These are phyloP conservation scores for Meteorus cinctellus DNA, from an alignment of 2,888 invertebrate species.

Conservation along the genomic window DNA sequence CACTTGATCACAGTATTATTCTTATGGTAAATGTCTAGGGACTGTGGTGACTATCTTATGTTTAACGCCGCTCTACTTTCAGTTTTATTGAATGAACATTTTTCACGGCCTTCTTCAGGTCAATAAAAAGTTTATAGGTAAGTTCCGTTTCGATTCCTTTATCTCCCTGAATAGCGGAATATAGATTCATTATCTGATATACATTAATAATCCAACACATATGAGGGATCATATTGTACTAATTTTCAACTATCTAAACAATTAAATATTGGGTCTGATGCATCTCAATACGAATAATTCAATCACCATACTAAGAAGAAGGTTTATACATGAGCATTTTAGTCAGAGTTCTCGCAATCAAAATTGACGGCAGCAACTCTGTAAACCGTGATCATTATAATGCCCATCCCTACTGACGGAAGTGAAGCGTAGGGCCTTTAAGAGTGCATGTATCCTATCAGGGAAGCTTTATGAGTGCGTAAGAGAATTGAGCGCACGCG, in stretches of 20 bases:
- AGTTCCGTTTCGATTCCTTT: neutral
- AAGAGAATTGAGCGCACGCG: no score
- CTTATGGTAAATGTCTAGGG: neutral
- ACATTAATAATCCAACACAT: neutral
- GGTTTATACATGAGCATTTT: neutral
- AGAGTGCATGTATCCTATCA: neutral
- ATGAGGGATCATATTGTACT: neutral
- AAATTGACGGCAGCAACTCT: no score
- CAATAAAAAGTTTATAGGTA: neutral
- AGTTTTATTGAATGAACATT: neutral
- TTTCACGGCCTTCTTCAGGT: neutral
- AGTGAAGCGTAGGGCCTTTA: neutral
- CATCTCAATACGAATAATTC: no score
- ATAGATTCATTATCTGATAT: neutral
- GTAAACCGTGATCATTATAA: no score
- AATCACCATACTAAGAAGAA: neutral
- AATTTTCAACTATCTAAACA: neutral
- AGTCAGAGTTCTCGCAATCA: neutral
- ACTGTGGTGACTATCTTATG: conserved; percentile 21
- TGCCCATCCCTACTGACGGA: no score
- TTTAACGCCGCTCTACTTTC: no score
- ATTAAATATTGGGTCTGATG: no score
- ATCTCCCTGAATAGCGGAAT: neutral
- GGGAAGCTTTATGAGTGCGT: neutral
- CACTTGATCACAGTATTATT: neutral